Evolutionary conservation across 2,888 invertebrate species (phyloP).

Genomic region (Spisula solida): DNA sequence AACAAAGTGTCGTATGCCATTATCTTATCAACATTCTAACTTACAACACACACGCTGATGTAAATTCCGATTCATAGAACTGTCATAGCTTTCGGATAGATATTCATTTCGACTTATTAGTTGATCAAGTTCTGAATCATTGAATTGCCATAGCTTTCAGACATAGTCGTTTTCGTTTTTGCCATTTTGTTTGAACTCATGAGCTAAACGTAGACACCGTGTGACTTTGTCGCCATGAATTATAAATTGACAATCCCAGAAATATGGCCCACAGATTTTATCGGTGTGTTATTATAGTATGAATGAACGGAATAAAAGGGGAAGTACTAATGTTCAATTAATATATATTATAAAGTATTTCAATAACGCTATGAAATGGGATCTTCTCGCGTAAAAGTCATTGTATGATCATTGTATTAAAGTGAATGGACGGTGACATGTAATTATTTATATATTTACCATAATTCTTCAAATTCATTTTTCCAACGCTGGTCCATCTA

Average conservation of each 20-base stretch:
- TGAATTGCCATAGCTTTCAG: no score
- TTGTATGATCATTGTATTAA: no score
- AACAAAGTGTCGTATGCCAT: neutral
- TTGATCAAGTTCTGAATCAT: neutral
- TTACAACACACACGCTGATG: neutral
- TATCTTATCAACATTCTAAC: conserved; percentile 9
- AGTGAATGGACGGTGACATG: no score
- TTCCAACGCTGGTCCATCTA: neutral
- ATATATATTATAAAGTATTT: neutral
- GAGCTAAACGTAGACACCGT: neutral
- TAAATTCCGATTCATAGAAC: neutral
- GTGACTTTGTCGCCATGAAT: neutral
- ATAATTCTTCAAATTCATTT: no score
- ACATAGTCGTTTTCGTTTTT: no score
- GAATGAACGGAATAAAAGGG: neutral
- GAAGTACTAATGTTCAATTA: conserved; percentile 4
- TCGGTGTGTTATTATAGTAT: neutral
- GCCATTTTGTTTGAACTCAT: no score
- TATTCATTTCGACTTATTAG: neutral
- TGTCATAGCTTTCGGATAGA: neutral
- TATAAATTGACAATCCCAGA: neutral
- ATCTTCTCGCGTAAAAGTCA: neutral
- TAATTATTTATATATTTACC: no score
- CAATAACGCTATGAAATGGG: neutral
- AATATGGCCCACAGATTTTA: neutral